Evolutionary conservation across 1,140 invertebrate genomes (phyloP).

Genomic region (Drusus annulatus): DNA sequence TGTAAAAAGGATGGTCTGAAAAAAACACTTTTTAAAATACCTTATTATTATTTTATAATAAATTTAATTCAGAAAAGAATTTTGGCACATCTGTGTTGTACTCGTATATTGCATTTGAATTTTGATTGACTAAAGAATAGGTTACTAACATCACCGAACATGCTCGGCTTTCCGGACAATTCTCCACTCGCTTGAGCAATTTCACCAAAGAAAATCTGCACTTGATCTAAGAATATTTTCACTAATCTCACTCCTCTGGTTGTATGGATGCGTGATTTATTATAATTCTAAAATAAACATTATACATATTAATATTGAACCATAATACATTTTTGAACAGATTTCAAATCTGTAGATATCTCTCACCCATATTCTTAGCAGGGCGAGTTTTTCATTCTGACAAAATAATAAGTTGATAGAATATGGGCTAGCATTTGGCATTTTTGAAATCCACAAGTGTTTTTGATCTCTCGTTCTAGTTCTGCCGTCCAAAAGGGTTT

Average conservation of each 20-base stretch:
- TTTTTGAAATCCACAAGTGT: conserved; percentile 82
- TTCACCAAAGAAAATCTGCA: conserved; percentile 84
- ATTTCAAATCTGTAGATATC: too few relatives aligned
- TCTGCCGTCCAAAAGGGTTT: conserved; percentile 80
- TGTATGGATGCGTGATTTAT: conserved; percentile 88
- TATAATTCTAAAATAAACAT: conserved; percentile 80
- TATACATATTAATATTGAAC: background rate
- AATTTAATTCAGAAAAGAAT: too few relatives aligned
- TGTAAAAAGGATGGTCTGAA: conserved; percentile 88
- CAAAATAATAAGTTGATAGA: conserved; percentile 75
- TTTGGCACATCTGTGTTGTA: too few relatives aligned
- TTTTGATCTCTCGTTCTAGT: conserved; percentile 83
- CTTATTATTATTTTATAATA: too few relatives aligned
- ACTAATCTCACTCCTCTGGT: conserved; percentile 82
- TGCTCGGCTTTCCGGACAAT: conserved; percentile 77
- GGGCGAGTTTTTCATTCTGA: conserved; percentile 73
- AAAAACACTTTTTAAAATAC: conserved; percentile 41
- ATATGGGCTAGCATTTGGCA: conserved; percentile 71
- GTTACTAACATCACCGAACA: conserved; percentile 84
- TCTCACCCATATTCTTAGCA: conserved; percentile 85
- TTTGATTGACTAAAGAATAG: background rate
- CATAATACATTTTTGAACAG: too few relatives aligned
- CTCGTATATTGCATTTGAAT: too few relatives aligned
- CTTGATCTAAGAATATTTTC: conserved; percentile 79
- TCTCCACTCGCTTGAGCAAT: conserved; percentile 83